These are phyloP conservation scores for Phasianus colchicus DNA, from an alignment of 2,113 vertebrate genomes.

Conservation along the genomic window DNA sequence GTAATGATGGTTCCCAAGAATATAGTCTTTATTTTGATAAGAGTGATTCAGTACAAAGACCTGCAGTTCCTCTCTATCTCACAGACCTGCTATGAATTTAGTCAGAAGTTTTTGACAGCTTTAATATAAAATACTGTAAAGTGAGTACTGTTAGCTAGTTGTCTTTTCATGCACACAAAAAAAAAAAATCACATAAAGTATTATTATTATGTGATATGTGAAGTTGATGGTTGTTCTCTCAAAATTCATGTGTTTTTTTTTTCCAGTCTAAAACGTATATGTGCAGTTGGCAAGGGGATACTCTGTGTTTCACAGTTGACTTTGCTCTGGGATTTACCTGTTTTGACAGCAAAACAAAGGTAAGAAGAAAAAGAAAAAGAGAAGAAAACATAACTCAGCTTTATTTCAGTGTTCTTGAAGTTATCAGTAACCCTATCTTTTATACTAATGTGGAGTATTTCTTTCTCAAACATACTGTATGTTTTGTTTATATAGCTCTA, in stretches of 20 bases:
- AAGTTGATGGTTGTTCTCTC: background rate
- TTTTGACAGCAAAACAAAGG: constrained; percentile 88
- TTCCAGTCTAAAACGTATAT: constrained; percentile 89
- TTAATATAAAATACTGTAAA: background rate
- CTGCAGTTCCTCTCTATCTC: background rate
- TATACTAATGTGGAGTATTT: background rate
- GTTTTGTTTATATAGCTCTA: background rate
- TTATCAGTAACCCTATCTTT: background rate
- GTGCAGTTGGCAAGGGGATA: constrained; percentile 89
- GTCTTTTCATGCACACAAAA: background rate
- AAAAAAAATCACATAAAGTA: background rate
- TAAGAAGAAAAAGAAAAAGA: constrained; percentile 48
- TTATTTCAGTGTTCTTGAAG: background rate
- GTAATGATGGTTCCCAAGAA: background rate
- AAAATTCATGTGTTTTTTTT: constrained; percentile 12
- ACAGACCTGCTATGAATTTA: background rate
- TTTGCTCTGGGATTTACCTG: constrained; percentile 91
- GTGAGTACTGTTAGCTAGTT: background rate
- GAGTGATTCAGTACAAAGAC: background rate
- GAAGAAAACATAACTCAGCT: background rate
- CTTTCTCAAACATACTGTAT: background rate
- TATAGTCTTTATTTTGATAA: background rate
- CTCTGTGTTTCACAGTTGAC: constrained; percentile 88
- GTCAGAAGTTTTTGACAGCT: background rate
- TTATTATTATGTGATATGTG: background rate